Evolutionary conservation across 2,113 vertebrate species (phyloP).

Genomic region (Tyto alba): DNA sequence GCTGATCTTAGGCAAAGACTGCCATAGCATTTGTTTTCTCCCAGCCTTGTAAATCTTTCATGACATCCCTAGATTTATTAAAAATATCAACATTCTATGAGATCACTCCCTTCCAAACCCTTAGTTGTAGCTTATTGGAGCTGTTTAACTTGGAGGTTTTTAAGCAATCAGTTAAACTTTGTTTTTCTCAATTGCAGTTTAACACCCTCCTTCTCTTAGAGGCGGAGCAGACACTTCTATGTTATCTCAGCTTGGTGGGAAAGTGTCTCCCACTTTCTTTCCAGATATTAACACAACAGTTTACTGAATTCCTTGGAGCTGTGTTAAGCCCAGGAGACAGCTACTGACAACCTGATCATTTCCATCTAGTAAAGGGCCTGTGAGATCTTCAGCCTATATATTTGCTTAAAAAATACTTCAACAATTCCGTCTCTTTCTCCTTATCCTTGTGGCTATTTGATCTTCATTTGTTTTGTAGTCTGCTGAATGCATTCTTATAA

Average conservation of each 20-base stretch:
- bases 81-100: background rate
- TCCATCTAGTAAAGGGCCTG: background rate
- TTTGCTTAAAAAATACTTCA: background rate
- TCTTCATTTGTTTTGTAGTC: background rate
- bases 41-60: background rate
- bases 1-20: background rate
- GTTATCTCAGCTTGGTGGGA: conserved; percentile 34
- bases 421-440: background rate
- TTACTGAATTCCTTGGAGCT: background rate
- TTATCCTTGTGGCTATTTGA: background rate
- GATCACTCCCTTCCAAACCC: background rate
- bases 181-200: background rate
- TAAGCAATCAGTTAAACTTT: background rate
- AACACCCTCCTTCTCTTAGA: background rate
- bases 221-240: background rate
- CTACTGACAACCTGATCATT: background rate
- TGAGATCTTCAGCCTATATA: background rate
- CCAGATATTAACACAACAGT: background rate
- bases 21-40: background rate
- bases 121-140: background rate
- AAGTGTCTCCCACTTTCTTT: background rate
- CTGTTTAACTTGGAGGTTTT: background rate
- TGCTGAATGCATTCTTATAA: background rate
- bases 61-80: background rate
- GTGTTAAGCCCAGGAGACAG: background rate